Evolutionary conservation across 2,888 invertebrate genomes (phyloP).

Genomic region (Apocheima hispidaria): DNA sequence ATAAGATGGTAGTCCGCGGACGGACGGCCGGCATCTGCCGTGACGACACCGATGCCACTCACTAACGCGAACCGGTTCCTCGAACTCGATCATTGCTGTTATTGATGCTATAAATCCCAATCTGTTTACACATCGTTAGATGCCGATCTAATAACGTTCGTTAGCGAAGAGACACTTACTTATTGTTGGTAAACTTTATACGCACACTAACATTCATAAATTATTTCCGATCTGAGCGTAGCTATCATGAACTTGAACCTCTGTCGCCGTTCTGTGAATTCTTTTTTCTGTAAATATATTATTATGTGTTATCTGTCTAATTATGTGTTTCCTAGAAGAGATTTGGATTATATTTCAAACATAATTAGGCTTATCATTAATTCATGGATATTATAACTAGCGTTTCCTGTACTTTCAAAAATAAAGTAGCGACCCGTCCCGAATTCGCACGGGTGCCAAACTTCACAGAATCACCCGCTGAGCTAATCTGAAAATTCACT

Average conservation of each 20-base stretch:
- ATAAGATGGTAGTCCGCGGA: conserved; percentile 73
- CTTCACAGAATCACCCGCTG: no score
- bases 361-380: not conserved
- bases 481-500: no score
- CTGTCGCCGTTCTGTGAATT: conserved; percentile 18
- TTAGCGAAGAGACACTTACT: conserved; percentile 39
- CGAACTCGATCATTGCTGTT: conserved; percentile 45
- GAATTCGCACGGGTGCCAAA: no score
- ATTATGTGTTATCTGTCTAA: not conserved
- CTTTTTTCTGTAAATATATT: not conserved
- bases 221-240: conserved; percentile 20
- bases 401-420: not conserved
- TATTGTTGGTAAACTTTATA: conserved; percentile 32
- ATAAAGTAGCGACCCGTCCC: not conserved
- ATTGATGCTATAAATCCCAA: conserved; percentile 42
- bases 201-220: conserved; percentile 16
- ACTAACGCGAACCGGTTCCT: conserved; percentile 73
- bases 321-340: not conserved
- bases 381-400: not conserved
- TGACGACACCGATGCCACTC: conserved; percentile 76
- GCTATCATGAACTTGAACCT: conserved; percentile 27
- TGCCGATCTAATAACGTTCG: conserved; percentile 42
- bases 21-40: conserved; percentile 55
- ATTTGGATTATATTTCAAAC: not conserved
- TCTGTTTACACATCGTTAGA: conserved; percentile 45